These are phyloP conservation scores for Zelostemma sp. DNA, from an alignment of 1,140 invertebrate species.

Conservation along the genomic window DNA sequence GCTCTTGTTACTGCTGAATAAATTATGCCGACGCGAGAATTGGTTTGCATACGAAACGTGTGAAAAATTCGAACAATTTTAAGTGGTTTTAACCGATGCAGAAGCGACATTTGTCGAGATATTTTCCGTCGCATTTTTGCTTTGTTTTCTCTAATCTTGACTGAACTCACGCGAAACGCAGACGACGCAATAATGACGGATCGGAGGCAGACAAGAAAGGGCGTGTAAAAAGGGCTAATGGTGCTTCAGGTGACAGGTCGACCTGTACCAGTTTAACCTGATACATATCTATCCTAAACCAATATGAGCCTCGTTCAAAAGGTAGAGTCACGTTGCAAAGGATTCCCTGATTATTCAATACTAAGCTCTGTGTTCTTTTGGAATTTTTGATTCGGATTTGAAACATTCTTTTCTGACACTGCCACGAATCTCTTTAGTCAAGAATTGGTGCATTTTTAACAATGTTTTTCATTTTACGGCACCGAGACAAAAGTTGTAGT, in stretches of 20 bases:
- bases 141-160: neutral
- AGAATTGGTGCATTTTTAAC: too few species aligned
- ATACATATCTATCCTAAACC: slow-evolving; percentile 70
- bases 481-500: too few species aligned
- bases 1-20: too few species aligned
- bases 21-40: too few species aligned
- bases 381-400: slow-evolving; percentile 21
- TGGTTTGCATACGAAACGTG: neutral
- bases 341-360: slow-evolving; percentile 46
- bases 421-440: too few species aligned
- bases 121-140: neutral
- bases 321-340: slow-evolving; percentile 15
- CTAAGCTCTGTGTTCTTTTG: slow-evolving; percentile 53
- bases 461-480: too few species aligned
- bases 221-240: slow-evolving; percentile 64
- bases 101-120: neutral
- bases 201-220: slow-evolving; percentile 52
- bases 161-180: slow-evolving; percentile 21
- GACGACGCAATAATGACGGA: slow-evolving; percentile 61
- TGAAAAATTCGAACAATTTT: neutral
- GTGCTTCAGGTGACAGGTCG: slow-evolving; percentile 65
- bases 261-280: slow-evolving; percentile 58
- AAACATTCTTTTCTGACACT: neutral
- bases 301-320: slow-evolving; percentile 53
- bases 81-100: neutral